Evolutionary conservation across 2,888 invertebrate genomes (phyloP).

Genomic region (Parnassius apollo): DNA sequence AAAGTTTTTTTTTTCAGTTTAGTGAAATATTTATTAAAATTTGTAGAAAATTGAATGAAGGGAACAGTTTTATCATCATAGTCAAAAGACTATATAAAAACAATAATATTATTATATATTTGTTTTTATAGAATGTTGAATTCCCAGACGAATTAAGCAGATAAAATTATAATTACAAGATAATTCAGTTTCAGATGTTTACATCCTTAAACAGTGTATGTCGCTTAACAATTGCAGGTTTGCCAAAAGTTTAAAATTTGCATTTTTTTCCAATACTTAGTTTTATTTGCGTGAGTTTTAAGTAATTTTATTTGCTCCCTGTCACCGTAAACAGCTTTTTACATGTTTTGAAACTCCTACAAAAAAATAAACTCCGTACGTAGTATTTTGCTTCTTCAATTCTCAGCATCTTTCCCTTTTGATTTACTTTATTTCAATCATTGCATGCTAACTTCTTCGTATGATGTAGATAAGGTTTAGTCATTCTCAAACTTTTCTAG

Average conservation of each 20-base stretch:
- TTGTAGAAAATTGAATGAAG: neutral
- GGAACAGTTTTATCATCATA: slow-evolving; percentile 27
- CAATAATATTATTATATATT: neutral
- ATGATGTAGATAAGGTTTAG: slow-evolving; percentile 11
- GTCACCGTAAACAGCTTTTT: slow-evolving; percentile 45
- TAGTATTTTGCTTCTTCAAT: slow-evolving; percentile 36
- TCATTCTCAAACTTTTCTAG: slow-evolving; percentile 12
- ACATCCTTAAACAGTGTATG: slow-evolving; percentile 39
- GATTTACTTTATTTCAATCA: slow-evolving; percentile 29
- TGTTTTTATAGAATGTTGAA: slow-evolving; percentile 38
- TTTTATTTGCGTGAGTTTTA: slow-evolving; percentile 46
- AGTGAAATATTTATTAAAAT: neutral
- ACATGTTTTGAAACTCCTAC: slow-evolving; percentile 22
- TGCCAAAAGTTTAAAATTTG: slow-evolving; percentile 80
- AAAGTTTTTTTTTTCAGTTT: slow-evolving; percentile 6
- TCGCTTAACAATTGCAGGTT: slow-evolving; percentile 81
- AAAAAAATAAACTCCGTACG: slow-evolving; percentile 8
- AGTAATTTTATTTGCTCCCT: slow-evolving; percentile 51
- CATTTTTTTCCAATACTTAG: slow-evolving; percentile 74
- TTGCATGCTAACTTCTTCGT: slow-evolving; percentile 21
- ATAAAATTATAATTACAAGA: slow-evolving; percentile 40
- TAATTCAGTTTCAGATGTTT: slow-evolving; percentile 32
- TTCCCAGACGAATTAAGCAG: slow-evolving; percentile 50
- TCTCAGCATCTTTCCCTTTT: slow-evolving; percentile 46
- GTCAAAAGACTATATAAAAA: neutral